These are phyloP conservation scores for Siphlonurus alternatus DNA, from an alignment of 2,888 invertebrate genomes.

Conservation along the genomic window DNA sequence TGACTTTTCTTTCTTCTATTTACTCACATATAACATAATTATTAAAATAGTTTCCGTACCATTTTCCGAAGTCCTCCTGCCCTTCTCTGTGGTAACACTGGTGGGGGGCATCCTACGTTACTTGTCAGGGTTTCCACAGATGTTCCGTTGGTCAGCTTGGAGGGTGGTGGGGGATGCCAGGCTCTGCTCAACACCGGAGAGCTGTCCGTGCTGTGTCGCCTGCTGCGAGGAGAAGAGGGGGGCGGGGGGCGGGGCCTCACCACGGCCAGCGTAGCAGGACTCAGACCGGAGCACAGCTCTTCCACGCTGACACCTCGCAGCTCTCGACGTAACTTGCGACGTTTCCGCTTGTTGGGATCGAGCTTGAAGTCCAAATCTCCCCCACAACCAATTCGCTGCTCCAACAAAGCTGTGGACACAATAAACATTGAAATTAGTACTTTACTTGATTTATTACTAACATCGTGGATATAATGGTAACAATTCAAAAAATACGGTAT, in stretches of 20 bases:
- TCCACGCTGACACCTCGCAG: not conserved
- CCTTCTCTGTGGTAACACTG: not conserved
- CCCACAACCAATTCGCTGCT: too few species aligned
- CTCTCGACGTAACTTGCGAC: not conserved
- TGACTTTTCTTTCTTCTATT: too few species aligned
- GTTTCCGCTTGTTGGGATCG: not conserved
- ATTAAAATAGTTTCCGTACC: not conserved
- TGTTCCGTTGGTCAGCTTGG: not conserved
- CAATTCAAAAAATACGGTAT: too few species aligned
- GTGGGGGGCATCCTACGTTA: not conserved
- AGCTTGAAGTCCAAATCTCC: too few species aligned
- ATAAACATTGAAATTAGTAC: too few species aligned
- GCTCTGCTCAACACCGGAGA: not conserved
- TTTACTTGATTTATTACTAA: too few species aligned
- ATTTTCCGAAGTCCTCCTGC: not conserved
- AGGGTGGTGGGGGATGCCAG: not conserved
- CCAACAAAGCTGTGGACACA: too few species aligned
- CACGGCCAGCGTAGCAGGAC: not conserved
- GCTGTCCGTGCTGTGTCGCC: not conserved
- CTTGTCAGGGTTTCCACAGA: too few species aligned
- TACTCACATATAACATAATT: too few species aligned
- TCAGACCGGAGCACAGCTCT: slow-evolving; percentile 1
- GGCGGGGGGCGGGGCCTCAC: not conserved
- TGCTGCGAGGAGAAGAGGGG: not conserved
- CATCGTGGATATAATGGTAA: too few species aligned